Evolutionary conservation across 2,113 vertebrate species (phyloP), one percentile per base, ranked within the genome.

Genomic region (Puntigrus tetrazona): DNA sequence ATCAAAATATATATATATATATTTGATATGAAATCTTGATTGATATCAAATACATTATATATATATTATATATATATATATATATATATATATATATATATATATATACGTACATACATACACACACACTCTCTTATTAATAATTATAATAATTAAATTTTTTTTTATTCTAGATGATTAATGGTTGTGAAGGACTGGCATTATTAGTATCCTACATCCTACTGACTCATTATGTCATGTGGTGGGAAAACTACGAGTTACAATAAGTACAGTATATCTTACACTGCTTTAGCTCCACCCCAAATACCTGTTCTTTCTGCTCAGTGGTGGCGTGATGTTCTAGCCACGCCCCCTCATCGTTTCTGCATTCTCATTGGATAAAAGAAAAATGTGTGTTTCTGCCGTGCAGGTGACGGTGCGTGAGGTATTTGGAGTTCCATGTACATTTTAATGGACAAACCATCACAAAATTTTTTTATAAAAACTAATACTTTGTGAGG

Each of bases 271-370:
- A 43, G 34, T 11, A 41, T 6, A 18, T 78, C 14, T 27, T 27
- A 25, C 27, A 27, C 10, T 27, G n/a, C 55, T 41, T 43, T 3
- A 78, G 34, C 55, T 61, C 77, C 77, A 8, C 77, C 55, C 22
- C 50, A 25, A 43, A 61, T 43, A 43, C 55, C 55, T 18, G n/a
- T 61, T 59, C 76, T 41, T 41, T 63, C 36, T 61, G 7, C 36
- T 78, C n/a, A 78, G 55, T 78, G 55, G 36, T 78, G 55, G 77
- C 7, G n/a, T 78, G 77, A 78, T 61, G n/a, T 78, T 59, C 8
- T 29, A 43, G 55, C 25, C 36, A 61, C 7, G 11, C 76, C 52
- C 47, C 31, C 55, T 78, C n/a, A 20, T 41, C 43, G 36, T 61
- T 78, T 3, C 55, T 20, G 5, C 1, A 5, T 43, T 78, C 55